phyloP scores from a whole-genome alignment of 2,888 invertebrate species.

The Drosophila greeni region DNA sequence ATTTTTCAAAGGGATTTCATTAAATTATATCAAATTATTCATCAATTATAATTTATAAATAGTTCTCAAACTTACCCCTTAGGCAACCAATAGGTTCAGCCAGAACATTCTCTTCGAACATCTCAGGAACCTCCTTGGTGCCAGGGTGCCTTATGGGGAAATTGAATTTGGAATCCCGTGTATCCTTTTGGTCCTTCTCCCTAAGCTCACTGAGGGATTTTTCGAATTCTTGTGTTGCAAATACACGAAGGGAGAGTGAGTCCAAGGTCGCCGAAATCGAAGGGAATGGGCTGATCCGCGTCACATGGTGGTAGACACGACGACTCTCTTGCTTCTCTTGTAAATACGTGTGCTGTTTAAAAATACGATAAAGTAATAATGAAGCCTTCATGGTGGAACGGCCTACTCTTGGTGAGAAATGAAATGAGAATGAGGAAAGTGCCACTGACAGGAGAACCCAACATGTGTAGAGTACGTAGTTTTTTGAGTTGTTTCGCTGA shows the following conservation, averaged over 20 bases:
- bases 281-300: not conserved
- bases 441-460: not conserved
- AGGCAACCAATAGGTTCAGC: constrained; percentile 76
- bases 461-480: not conserved
- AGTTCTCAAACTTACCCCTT: constrained; percentile 47
- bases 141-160: constrained; percentile 90
- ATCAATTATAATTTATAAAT: too few species aligned
- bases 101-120: constrained; percentile 88
- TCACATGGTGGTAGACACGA: not conserved
- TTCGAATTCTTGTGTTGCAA: not conserved
- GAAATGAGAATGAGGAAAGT: not conserved
- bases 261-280: not conserved
- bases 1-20: not conserved
- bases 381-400: not conserved
- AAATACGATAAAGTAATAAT: constrained; percentile 1
- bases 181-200: not conserved
- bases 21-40: too few species aligned
- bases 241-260: not conserved
- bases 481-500: not conserved
- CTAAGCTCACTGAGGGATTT: not conserved
- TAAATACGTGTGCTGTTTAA: constrained; percentile 2
- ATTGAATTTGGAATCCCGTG: constrained; percentile 86
- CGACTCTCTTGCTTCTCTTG: not conserved
- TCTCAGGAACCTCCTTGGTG: constrained; percentile 84
- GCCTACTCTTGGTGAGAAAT: not conserved